Percentiles rank a stretch among this genome's conserved stretches.
These are phyloP conservation scores for Sphyrna mokarran DNA, from an alignment of 2,113 vertebrate species.

Conservation along the genomic window DNA sequence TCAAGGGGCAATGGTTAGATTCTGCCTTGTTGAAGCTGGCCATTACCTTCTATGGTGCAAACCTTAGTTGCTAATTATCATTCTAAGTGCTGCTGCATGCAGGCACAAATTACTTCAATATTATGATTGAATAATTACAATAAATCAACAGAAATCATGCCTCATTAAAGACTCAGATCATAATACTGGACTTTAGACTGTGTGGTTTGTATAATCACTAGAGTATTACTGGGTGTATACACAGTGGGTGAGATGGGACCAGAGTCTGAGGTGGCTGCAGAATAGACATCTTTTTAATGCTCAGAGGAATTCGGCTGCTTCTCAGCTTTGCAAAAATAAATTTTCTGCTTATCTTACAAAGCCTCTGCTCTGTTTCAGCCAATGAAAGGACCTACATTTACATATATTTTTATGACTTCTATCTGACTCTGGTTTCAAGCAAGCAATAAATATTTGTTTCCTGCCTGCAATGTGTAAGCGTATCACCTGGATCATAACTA, in stretches of 20 bases:
- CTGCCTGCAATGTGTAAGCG: no score
- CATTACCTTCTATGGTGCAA: no score
- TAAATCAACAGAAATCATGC: background rate
- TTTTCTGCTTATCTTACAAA: background rate
- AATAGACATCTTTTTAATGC: background rate
- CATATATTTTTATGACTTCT: background rate
- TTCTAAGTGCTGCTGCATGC: no score
- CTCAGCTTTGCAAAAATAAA: no score
- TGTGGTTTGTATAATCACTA: background rate
- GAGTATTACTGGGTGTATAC: background rate
- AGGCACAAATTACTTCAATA: no score
- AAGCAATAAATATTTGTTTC: background rate
- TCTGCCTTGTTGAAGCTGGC: no score
- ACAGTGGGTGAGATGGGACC: background rate
- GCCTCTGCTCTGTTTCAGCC: background rate
- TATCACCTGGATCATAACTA: background rate
- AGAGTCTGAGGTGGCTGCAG: background rate
- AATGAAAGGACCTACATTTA: background rate
- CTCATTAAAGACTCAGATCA: background rate
- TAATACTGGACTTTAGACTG: background rate
- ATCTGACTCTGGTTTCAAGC: background rate
- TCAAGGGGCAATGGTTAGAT: no score
- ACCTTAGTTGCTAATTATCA: no score
- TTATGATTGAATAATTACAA: background rate
- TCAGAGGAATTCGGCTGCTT: background rate